These are phyloP conservation scores for Elgaria multicarinata DNA, from an alignment of 2,113 vertebrate species.

Conservation along the genomic window DNA sequence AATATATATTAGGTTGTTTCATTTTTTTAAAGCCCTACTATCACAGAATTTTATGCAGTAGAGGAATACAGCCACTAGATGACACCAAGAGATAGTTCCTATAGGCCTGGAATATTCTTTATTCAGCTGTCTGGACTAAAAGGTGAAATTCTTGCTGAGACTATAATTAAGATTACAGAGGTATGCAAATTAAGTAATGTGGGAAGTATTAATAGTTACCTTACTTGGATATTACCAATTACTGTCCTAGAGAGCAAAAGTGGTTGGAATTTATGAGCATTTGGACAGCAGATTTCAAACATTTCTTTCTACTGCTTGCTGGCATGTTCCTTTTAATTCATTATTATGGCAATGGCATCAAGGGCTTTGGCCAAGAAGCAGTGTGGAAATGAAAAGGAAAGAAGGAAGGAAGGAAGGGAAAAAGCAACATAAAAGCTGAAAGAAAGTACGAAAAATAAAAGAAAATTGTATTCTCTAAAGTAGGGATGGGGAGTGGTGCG, in stretches of 20 bases:
- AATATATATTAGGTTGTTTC: accelerated
- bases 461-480: too few species aligned
- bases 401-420: neutral
- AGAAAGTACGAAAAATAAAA: neutral
- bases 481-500: too few species aligned
- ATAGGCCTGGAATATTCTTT: constrained; percentile 76
- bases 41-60: constrained; percentile 91
- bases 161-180: constrained; percentile 77
- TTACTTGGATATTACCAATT: constrained; percentile 74
- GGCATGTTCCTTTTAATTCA: constrained; percentile 19
- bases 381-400: neutral
- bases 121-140: constrained; percentile 64
- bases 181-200: constrained; percentile 70
- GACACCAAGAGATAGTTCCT: constrained; percentile 93
- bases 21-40: too few species aligned
- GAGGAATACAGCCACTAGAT: constrained; percentile 92
- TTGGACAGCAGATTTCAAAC: constrained; percentile 54
- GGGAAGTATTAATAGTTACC: constrained; percentile 68
- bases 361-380: neutral
- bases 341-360: neutral
- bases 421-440: neutral
- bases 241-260: constrained; percentile 68
- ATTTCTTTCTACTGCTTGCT: constrained; percentile 46
- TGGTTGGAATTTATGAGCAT: constrained; percentile 57
- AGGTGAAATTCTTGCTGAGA: constrained; percentile 74